phyloP scores from a whole-genome alignment of 2,888 invertebrate species.

The Noctua fimbriata region DNA sequence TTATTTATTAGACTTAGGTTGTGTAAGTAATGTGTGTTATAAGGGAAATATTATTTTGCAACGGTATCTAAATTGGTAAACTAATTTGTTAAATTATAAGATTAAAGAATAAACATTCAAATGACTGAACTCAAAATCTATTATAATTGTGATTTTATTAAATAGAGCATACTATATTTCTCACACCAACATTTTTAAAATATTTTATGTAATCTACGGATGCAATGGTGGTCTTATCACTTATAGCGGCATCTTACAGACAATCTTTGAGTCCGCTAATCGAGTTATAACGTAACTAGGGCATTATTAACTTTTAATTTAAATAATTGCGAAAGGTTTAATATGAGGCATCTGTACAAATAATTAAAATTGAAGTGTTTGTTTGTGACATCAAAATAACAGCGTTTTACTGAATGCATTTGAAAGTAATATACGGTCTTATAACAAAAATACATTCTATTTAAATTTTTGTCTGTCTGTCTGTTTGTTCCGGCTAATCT shows the following conservation, averaged over 20 bases:
- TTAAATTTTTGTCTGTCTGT: too few relatives aligned
- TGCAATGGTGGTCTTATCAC: not conserved
- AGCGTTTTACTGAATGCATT: too few relatives aligned
- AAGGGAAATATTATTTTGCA: not conserved
- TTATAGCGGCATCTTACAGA: not conserved
- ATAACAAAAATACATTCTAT: too few relatives aligned
- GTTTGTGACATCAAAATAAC: too few relatives aligned
- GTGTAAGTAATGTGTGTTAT: not conserved
- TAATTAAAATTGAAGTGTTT: too few relatives aligned
- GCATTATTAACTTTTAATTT: not conserved
- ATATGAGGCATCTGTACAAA: not conserved
- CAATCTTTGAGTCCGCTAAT: not conserved
- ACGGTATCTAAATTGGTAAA: not conserved
- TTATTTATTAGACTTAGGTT: not conserved
- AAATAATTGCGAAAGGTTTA: not conserved
- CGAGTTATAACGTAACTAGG: not conserved
- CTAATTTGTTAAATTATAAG: not conserved
- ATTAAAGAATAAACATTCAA: not conserved
- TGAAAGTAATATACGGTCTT: too few relatives aligned
- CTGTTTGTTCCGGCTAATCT: too few relatives aligned
- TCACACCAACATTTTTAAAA: not conserved
- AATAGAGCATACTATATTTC: not conserved
- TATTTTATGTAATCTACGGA: not conserved
- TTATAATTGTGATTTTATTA: not conserved
- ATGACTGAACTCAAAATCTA: not conserved